Evolutionary conservation across 2,888 invertebrate genomes (phyloP).

Genomic region (Lepidochitona cinerea): DNA sequence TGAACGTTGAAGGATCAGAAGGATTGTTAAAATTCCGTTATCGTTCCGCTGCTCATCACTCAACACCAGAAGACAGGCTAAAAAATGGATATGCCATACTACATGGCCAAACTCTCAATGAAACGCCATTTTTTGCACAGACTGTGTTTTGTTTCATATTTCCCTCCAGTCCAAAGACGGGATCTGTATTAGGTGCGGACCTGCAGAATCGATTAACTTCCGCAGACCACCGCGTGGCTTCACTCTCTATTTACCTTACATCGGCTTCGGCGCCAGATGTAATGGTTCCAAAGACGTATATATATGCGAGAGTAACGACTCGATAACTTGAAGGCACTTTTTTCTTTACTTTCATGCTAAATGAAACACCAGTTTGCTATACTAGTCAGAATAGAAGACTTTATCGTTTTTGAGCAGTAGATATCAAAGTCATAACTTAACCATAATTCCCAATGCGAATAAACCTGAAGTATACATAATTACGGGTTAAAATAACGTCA

Average conservation of each 20-base stretch:
- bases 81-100: background rate
- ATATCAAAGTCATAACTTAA: no score
- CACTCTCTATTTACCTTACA: background rate
- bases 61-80: background rate
- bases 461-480: no score
- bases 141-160: background rate
- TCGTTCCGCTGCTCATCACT: background rate
- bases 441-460: no score
- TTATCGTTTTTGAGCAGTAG: no score
- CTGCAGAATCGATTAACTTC: background rate
- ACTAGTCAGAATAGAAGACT: no score
- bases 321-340: background rate
- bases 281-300: background rate
- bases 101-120: background rate
- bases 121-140: background rate
- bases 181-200: background rate
- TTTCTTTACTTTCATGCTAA: background rate
- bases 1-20: background rate
- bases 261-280: background rate
- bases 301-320: background rate
- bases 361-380: background rate
- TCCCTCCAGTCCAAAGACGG: background rate
- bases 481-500: no score
- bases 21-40: background rate
- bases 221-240: background rate